These are phyloP conservation scores for Falco berigora DNA, from an alignment of 2,797 vertebrate genomes.

Conservation along the genomic window DNA sequence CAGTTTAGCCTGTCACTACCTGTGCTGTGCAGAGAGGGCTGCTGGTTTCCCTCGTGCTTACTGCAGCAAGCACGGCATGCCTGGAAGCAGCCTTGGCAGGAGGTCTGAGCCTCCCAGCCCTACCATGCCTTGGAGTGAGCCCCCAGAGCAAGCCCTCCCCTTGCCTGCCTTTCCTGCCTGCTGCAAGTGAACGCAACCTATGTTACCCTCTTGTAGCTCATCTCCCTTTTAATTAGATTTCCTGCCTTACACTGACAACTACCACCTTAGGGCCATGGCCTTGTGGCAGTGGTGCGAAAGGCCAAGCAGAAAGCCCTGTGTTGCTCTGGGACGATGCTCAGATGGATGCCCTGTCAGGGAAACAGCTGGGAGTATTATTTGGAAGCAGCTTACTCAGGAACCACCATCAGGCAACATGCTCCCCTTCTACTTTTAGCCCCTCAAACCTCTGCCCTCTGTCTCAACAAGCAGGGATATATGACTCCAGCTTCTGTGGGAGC, in stretches of 20 bases:
- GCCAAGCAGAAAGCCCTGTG: background rate
- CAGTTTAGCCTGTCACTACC: background rate
- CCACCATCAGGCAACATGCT: background rate
- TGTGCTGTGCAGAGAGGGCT: background rate
- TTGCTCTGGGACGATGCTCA: background rate
- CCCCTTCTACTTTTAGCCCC: background rate
- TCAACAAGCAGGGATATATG: background rate
- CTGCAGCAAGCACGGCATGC: background rate
- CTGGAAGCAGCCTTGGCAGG: background rate
- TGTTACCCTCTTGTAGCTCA: background rate
- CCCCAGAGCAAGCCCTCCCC: background rate
- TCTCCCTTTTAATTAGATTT: background rate
- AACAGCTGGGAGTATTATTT: background rate
- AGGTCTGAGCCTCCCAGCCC: background rate
- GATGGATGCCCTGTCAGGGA: background rate
- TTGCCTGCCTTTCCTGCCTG: background rate
- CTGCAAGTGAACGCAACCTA: background rate
- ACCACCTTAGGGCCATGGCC: background rate
- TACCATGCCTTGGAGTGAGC: background rate
- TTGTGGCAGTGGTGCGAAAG: accelerated
- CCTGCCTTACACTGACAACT: background rate
- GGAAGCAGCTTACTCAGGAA: background rate
- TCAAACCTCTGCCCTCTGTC: background rate
- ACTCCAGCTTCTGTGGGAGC: background rate
- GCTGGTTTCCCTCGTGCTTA: accelerated